Evolutionary conservation across 2,113 vertebrate species (phyloP).

Genomic region (Shinisaurus crocodilurus): DNA sequence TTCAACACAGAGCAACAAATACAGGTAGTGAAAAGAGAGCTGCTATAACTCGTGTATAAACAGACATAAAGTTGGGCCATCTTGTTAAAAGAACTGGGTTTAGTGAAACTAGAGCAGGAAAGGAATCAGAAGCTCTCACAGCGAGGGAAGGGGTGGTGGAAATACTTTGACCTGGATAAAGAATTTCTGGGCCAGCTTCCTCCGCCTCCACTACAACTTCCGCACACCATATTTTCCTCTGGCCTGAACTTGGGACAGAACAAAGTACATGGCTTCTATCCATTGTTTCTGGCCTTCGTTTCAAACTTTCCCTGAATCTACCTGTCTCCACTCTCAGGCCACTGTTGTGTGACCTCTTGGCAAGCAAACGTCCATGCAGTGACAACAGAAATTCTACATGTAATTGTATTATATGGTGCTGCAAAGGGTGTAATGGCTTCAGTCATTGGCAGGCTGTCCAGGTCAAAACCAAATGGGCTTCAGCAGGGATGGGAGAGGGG

Average conservation of each 20-base stretch:
- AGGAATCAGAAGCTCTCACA: not conserved
- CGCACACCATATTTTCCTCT: not conserved
- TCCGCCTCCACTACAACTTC: not conserved
- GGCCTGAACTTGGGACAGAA: not conserved
- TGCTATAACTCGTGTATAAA: not conserved
- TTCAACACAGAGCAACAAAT: not conserved
- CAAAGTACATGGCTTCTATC: not conserved
- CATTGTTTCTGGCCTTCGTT: not conserved
- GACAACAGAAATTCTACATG: not conserved
- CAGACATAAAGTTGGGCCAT: not conserved
- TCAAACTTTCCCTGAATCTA: not conserved
- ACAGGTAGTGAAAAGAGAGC: not conserved
- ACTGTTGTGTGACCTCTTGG: not conserved
- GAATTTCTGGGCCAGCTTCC: not conserved
- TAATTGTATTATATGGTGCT: too few species aligned
- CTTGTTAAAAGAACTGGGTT: not conserved
- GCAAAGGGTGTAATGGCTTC: not conserved
- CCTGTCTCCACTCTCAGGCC: not conserved
- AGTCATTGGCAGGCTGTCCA: not conserved
- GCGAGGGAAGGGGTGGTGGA: not conserved
- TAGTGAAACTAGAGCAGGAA: too few species aligned
- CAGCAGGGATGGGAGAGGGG: not conserved
- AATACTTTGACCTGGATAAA: too few species aligned
- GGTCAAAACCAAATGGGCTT: not conserved
- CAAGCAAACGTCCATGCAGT: not conserved